Base-by-base conservation (phyloP, 2,113 vertebrate genomes). In the Saimiri boliviensis region DNA sequence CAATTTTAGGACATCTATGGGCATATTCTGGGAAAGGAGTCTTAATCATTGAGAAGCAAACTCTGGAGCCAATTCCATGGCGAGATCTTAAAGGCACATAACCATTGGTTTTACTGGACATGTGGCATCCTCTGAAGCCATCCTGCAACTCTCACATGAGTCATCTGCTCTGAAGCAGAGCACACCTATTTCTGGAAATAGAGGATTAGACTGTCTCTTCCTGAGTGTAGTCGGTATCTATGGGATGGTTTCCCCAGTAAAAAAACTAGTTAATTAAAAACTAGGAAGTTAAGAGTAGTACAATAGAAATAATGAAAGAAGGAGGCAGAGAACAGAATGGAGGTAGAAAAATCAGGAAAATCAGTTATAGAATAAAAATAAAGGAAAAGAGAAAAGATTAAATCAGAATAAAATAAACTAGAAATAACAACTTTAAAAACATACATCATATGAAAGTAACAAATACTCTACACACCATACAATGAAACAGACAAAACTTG, bases 381-480 rank as follows among this genome's bases (percentile, higher is more conserved):
- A 84, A 81, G 7, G n/a, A 32, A 77, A 56, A 71, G 49, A 52
- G 0, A 73, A 56, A 91, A 84, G 27, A 58, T 52, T 21, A 80
- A 30, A 66, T 30, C 8, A 68, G 16, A 86, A 1, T 58, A 45
- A 94, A 95, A 37, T 35, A 45, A 37, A 89, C 9, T 1, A 90
- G 74, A 89, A 82, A 25, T 47, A 32, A 71, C 66, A 91, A 58
- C 5, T 77, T 89, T 83, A 82, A 92, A 76, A 56, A 60, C 6
- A 77, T 21, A 35, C 3, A 79, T 56, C 47, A 54, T 25, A 63
- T 27, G 37, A 88, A 84, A 81, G 20, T 2, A 45, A 54, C 32
- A 85, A 76, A 82, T 32, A 30, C 30, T 37, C 35, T 45, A 77
- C 17, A 68, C 52, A 82, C 40, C 56, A 77, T 77, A 84, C 49